These are phyloP conservation scores for Pseudocheirus occidentalis DNA, from an alignment of 2,797 vertebrate genomes.

Conservation along the genomic window DNA sequence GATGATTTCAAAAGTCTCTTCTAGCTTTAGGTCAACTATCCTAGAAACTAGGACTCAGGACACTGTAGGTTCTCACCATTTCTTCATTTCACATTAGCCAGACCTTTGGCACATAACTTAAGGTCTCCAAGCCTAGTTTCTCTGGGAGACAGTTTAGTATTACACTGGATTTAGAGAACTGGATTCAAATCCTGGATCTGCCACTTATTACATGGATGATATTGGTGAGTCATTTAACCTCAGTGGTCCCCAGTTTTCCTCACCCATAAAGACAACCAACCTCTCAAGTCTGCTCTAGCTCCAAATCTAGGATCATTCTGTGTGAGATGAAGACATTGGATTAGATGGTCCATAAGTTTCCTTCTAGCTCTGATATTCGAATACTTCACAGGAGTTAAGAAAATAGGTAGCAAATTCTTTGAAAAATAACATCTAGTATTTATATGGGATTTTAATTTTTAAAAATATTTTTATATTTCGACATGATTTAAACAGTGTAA, in stretches of 20 bases:
- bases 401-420: constrained; percentile 40
- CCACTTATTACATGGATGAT: not conserved
- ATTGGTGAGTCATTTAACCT: not conserved
- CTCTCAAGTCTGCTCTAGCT: not conserved
- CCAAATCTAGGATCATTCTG: not conserved
- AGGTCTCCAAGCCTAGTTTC: not conserved
- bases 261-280: not conserved
- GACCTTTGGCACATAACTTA: not conserved
- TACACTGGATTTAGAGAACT: not conserved
- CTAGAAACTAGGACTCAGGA: not conserved
- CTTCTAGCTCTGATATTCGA: not conserved
- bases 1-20: not conserved
- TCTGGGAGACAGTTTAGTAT: not conserved
- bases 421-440: constrained; percentile 27
- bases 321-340: not conserved
- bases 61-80: not conserved
- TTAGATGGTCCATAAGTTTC: not conserved
- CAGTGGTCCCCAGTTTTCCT: not conserved
- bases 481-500: not conserved
- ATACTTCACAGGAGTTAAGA: constrained; percentile 4
- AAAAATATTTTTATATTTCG: constrained; percentile 5
- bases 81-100: not conserved
- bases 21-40: not conserved
- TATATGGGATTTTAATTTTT: constrained; percentile 9
- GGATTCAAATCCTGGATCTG: not conserved